Evolutionary conservation across 1,140 invertebrate genomes (phyloP).

Genomic region (Spodoptera litura): DNA sequence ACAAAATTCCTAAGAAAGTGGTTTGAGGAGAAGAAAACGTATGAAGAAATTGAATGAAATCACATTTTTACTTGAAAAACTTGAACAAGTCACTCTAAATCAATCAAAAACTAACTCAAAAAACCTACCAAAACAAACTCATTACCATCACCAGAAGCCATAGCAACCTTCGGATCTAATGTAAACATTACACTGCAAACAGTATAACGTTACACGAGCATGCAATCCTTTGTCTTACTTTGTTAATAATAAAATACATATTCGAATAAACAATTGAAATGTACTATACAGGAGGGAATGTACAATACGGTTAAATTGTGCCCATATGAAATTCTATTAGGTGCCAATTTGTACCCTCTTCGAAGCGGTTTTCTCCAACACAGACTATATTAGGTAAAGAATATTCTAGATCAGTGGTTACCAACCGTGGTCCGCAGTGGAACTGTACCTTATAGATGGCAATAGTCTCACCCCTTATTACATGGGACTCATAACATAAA

Average conservation of each 20-base stretch:
- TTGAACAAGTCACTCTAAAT: too few relatives aligned
- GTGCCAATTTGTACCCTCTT: slow-evolving; percentile 31
- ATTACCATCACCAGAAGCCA: slow-evolving; percentile 10
- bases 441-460: too few relatives aligned
- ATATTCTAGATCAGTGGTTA: neutral
- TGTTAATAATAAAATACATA: slow-evolving; percentile 24
- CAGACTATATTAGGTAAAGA: slow-evolving; percentile 30
- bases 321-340: slow-evolving; percentile 43
- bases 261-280: slow-evolving; percentile 26
- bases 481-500: too few relatives aligned
- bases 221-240: slow-evolving; percentile 30
- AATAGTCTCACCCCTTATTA: too few relatives aligned
- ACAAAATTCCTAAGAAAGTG: too few relatives aligned
- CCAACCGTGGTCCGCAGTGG: too few relatives aligned
- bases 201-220: slow-evolving; percentile 14
- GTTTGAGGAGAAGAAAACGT: too few relatives aligned
- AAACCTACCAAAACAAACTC: slow-evolving; percentile 8
- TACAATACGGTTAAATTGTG: slow-evolving; percentile 37
- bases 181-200: slow-evolving; percentile 22
- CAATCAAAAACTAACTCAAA: neutral
- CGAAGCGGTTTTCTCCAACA: neutral
- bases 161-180: slow-evolving; percentile 23
- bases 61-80: too few relatives aligned
- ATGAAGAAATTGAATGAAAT: too few relatives aligned
- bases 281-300: slow-evolving; percentile 4